These are phyloP conservation scores for Doris montereyensis DNA, from an alignment of 2,888 invertebrate species.

Conservation along the genomic window DNA sequence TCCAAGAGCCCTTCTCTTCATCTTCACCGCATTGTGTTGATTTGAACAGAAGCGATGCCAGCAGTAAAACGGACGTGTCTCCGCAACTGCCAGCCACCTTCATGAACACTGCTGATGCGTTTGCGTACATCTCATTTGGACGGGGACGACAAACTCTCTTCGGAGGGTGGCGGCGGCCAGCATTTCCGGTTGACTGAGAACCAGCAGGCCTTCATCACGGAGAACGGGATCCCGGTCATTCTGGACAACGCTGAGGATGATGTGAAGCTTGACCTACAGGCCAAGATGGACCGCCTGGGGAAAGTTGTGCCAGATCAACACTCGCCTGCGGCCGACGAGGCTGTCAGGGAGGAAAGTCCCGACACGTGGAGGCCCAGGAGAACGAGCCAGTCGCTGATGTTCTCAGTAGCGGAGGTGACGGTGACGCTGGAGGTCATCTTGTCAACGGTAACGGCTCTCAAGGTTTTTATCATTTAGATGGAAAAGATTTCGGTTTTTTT, in stretches of 20 bases:
- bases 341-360: not conserved
- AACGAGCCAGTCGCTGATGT: conserved; percentile 30
- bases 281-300: not conserved
- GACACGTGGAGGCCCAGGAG: not conserved
- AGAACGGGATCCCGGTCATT: conserved; percentile 27
- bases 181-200: too few species aligned
- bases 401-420: conserved; percentile 20
- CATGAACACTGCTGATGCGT: not conserved
- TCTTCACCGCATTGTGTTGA: too few species aligned
- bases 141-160: too few species aligned
- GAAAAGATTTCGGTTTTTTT: too few species aligned
- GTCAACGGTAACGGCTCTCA: not conserved
- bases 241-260: conserved; percentile 28
- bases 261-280: not conserved
- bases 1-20: not conserved
- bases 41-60: not conserved
- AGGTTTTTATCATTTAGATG: too few species aligned
- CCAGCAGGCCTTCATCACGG: conserved; percentile 26
- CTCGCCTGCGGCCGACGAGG: not conserved
- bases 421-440: not conserved
- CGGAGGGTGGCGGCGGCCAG: too few species aligned
- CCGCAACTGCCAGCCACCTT: not conserved
- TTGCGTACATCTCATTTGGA: conserved; percentile 7
- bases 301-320: not conserved
- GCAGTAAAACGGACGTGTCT: conserved; percentile 21